These are phyloP conservation scores for Rana temporaria DNA, from an alignment of 2,113 vertebrate species.

Conservation along the genomic window DNA sequence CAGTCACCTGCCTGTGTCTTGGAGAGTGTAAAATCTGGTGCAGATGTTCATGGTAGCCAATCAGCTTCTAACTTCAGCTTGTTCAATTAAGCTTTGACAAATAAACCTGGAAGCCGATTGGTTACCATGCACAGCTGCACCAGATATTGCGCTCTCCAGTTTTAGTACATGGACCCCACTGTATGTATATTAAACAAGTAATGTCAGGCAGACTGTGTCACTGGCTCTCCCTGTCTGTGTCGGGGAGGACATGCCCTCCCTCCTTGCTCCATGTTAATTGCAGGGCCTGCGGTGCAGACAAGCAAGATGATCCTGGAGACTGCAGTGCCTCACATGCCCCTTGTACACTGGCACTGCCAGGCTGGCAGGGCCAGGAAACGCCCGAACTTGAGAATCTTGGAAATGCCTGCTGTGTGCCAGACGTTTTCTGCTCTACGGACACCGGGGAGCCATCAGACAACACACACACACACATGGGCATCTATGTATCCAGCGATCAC, in stretches of 20 bases:
- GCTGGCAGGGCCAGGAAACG: background rate
- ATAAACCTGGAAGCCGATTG: no score
- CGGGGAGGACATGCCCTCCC: background rate
- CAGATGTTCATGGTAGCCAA: no score
- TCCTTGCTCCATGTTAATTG: conserved; percentile 34
- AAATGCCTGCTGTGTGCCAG: background rate
- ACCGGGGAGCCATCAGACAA: conserved; percentile 28
- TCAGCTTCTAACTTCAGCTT: no score
- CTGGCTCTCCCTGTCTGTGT: background rate
- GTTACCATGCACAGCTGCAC: no score
- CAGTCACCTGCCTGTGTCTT: background rate
- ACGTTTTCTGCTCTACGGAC: background rate
- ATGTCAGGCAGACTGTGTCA: background rate
- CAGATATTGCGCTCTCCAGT: no score
- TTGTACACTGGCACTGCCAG: conserved; percentile 24
- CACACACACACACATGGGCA: conserved; percentile 28
- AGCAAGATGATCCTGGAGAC: background rate
- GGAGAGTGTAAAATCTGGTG: no score
- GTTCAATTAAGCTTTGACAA: no score
- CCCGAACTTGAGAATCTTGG: background rate
- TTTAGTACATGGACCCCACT: no score
- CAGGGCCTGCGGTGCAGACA: conserved; percentile 6
- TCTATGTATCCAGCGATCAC: conserved; percentile 5
- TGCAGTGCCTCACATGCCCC: conserved; percentile 1
- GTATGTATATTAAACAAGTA: no score